Evolutionary conservation across 2,797 vertebrate species (phyloP), one percentile per base, ranked within the genome.

Genomic region (Myotis myotis): DNA sequence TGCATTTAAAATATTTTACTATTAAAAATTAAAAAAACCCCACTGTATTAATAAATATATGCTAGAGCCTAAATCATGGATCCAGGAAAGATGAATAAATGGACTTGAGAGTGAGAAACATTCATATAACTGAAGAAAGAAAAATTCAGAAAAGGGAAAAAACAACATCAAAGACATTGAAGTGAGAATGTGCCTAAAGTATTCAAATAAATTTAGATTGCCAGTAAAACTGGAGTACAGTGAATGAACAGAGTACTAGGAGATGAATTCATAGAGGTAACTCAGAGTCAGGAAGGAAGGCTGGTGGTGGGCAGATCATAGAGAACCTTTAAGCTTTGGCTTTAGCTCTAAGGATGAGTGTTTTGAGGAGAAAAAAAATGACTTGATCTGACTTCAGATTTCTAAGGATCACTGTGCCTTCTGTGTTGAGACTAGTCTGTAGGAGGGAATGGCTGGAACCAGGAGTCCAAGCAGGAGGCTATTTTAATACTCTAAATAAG

Each of bases 1-100:
- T 57, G 8, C 19, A 89, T 68, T 89, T 92, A 57, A 82, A 94
- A 82, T 49, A 66, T 49, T 84, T 76, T 68, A 38, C 70, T 91
- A 71, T 44, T 72, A 83, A 92, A 86, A 94, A 55, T n/a, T 44
- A 19, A 28, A 78, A 78, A 89, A 89, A n/a, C 2, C 8, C 9
- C 7, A 30, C 9, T 16, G 0, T 55, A 76, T 80, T 75, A 57
- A 12, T 53, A 94, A 84, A 74, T 83, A 53, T 86, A n/a, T 78
- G 8, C 6, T 38, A 49, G 20, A 19, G 36, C 13, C 38, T 75
- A 44, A 8, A 76, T 23, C 57, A 49, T 28, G 16, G 15, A 75
- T 6, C 12, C 89, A 25, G 33, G 62, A 36, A 84, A 74, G 36
- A 62, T 70, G 8, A 53, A 33, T 84, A 93, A 36, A 44, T 55